Evolutionary conservation across 2,888 invertebrate genomes (phyloP).

Genomic region (Melangyna quadrimaculata): DNA sequence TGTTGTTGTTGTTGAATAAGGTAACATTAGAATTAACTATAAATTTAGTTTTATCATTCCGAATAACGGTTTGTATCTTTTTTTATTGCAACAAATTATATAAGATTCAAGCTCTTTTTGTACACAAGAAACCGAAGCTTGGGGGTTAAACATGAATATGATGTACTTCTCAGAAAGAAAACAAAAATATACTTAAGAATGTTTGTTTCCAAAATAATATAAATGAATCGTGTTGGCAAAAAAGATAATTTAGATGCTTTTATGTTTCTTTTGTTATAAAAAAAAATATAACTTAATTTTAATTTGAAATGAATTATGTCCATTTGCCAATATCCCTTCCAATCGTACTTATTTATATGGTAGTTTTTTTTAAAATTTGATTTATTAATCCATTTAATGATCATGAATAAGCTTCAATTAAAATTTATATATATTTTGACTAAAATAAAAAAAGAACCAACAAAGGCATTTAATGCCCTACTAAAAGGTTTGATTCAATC

Average conservation of each 20-base stretch:
- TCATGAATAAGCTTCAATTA: neutral
- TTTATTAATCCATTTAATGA: too few species aligned
- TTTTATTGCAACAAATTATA: neutral
- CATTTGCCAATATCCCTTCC: too few species aligned
- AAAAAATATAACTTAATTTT: too few species aligned
- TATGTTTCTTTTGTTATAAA: too few species aligned
- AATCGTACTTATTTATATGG: too few species aligned
- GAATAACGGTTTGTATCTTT: neutral
- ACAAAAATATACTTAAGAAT: neutral
- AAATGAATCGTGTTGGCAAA: too few species aligned
- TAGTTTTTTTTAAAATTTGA: too few species aligned
- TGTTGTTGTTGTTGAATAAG: neutral
- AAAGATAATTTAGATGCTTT: too few species aligned
- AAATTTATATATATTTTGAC: neutral
- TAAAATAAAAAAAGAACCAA: neutral
- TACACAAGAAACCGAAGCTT: constrained; percentile 54
- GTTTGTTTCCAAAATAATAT: neutral
- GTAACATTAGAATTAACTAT: neutral
- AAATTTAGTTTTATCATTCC: neutral
- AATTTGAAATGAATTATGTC: too few species aligned
- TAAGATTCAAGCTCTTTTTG: constrained; percentile 26
- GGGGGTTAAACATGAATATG: neutral
- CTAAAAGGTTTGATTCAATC: constrained; percentile 23
- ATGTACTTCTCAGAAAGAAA: neutral
- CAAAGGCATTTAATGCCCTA: constrained; percentile 27